Conservation (phyloP, 2,888 invertebrate species). For the Ceramica pisi region DNA sequence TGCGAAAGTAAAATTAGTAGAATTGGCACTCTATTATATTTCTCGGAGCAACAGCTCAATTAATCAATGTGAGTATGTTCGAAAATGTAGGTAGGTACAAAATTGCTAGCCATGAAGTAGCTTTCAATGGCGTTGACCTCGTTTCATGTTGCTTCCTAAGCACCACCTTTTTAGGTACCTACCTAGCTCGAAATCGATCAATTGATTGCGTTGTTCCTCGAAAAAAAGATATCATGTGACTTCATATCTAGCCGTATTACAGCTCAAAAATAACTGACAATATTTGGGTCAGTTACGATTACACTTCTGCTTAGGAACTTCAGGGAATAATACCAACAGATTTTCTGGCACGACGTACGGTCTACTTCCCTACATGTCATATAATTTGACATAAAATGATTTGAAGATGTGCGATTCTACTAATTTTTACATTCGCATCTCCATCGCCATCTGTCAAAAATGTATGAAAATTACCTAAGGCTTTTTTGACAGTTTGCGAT, state of each 20-base stretch:
- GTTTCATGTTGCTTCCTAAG: not conserved
- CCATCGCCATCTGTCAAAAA: too few relatives aligned
- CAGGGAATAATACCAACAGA: not conserved
- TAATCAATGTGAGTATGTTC: not conserved
- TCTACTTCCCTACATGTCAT: too few relatives aligned
- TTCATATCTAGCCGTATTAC: not conserved
- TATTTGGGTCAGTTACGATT: not conserved
- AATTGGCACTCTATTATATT: too few relatives aligned
- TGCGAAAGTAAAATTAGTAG: too few relatives aligned
- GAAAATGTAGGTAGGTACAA: not conserved
- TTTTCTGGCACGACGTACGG: too few relatives aligned
- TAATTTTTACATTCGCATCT: too few relatives aligned
- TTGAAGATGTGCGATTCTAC: too few relatives aligned
- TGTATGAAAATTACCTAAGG: too few relatives aligned
- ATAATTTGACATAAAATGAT: too few relatives aligned
- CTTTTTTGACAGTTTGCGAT: too few relatives aligned
- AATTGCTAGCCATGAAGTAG: not conserved
- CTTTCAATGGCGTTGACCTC: slow-evolving; percentile 11
- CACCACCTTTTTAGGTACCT: not conserved
- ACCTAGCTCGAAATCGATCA: not conserved
- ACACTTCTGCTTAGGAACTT: not conserved
- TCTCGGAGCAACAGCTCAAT: slow-evolving; percentile 3
- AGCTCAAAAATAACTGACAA: not conserved
- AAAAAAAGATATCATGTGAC: not conserved
- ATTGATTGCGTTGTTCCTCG: not conserved